Evolutionary conservation across 2,797 vertebrate species (phyloP), one percentile per base, ranked within the genome.

Genomic region (Microctenopoma stevenorrisi): DNA sequence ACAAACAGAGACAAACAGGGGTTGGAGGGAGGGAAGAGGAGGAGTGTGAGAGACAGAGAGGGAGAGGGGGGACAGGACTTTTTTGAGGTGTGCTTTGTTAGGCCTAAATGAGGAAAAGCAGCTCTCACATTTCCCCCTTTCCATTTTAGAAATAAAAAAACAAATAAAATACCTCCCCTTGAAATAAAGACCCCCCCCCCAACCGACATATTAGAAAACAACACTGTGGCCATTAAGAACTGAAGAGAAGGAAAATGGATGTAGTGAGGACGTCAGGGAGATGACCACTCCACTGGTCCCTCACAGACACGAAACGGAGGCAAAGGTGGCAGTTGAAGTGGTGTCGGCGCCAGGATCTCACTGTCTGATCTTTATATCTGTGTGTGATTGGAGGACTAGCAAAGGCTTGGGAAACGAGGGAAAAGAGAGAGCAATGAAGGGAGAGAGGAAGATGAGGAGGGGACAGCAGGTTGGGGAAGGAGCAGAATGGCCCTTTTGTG

Each of bases 401-500:
- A 68, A 81, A 86, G 75, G 85, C 74, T 76, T 80, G 82, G 77
- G 71, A 18, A 70, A 40, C 10, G 4, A 11, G 11, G 72, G 72
- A 75, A 75, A 65, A 74, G 28, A 40, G 28, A 18, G 44, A 47
- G 44, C n/a, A 18, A 18, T 33, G 54, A 50, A 79, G 79, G 73
- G 65, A 65, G 66, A 83, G 84, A 85, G 79, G 74, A 71, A 71
- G 78, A 80, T 67, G 15, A 78, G 48, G 60, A 60, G 46, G 16
- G 61, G 59, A 69, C 50, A 68, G 57, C 28, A 30, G 74, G 68
- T 67, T 30, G 59, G 67, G 59, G 38, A 54, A 74, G 82, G 69
- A 86, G 87, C 81, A 72, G 86, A 83, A 88, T 86, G 90, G 90
- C 76, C 88, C 90, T 92, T 90, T 88, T 87, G 89, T 83, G 86